Evolutionary conservation across 92 coral and sea anemone genomes (phyloP), one percentile per base, ranked within the genome.

Genomic region (Parazoanthus darwini): DNA sequence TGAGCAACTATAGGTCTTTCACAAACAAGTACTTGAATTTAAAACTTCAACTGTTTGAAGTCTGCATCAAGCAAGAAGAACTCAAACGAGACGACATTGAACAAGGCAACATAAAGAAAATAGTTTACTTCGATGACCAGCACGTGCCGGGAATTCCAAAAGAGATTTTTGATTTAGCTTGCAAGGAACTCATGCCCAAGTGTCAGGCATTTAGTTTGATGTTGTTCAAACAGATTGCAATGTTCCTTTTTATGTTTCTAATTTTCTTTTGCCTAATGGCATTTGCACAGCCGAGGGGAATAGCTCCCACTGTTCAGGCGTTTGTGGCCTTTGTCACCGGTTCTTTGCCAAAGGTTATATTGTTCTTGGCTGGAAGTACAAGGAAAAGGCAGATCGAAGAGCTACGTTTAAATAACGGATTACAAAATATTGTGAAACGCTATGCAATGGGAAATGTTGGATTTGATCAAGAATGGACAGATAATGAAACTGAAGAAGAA

Each of bases 11-110:
- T 79, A 50, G 88, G 11, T 82, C 77, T 5, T 88, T 82, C 26
- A 88, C 91, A 5, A 81, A 74, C 9, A 73, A 22, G 37, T 88
- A 81, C 88, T 86, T 81, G n/a, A 80, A 73, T 72, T 86, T 81
- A 50, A 65, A 79, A 59, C 59, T 88, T 51, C 33, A 37, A 39
- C 43, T 88, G 36, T 83, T 89, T 8, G 58, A 89, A 35, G 23
- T 37, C 26, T 63, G 56, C 79, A 67, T 72, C 2, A 42, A 16
- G 9, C 20, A 38, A 2, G 74, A 71, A 13, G 25, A 35, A 22
- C 8, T 35, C 16, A 8, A 10, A 48, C 51, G 51, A 8, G 13
- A 70, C 8, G 38, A 50, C 9, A 56, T 26, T 25, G 18, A 20
- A 23, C 37, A 37, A 22, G 58, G 59, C 44, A 63, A 20, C 23